Evolutionary conservation across 1,140 invertebrate species (phyloP).

Genomic region (Coenobita brevimanus): DNA sequence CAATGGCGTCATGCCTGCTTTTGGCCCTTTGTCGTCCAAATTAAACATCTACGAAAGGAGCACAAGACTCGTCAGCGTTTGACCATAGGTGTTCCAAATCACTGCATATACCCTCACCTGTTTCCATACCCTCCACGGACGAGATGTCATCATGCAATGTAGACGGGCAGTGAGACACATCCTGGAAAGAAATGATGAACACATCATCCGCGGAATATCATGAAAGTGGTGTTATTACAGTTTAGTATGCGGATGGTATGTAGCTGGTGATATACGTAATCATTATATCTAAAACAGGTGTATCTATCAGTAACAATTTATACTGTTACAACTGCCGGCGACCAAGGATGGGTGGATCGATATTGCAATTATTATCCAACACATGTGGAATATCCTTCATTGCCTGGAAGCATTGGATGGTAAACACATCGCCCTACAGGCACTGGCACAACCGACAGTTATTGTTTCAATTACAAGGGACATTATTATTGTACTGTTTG

Average conservation of each 20-base stretch:
- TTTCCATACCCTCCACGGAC: not conserved
- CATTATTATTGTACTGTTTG: no score
- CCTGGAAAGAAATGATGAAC: not conserved
- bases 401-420: slow-evolving; percentile 75
- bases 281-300: no score
- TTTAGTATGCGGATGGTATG: no score
- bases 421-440: no score
- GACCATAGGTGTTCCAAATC: not conserved
- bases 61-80: not conserved
- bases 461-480: slow-evolving; percentile 22
- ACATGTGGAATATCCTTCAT: slow-evolving; percentile 73
- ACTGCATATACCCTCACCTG: no score
- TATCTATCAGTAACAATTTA: no score
- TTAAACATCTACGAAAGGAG: not conserved
- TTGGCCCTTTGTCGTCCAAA: not conserved
- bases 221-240: no score
- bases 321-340: slow-evolving; percentile 9
- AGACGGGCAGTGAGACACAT: not conserved
- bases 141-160: not conserved
- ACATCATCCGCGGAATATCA: no score
- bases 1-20: slow-evolving; percentile 14
- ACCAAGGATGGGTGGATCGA: not conserved
- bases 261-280: no score
- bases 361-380: not conserved
- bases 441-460: slow-evolving; percentile 71